Conservation (phyloP, 37 sponge, comb jelly and placozoan species). For the Halisarca cf. caerulea region DNA sequence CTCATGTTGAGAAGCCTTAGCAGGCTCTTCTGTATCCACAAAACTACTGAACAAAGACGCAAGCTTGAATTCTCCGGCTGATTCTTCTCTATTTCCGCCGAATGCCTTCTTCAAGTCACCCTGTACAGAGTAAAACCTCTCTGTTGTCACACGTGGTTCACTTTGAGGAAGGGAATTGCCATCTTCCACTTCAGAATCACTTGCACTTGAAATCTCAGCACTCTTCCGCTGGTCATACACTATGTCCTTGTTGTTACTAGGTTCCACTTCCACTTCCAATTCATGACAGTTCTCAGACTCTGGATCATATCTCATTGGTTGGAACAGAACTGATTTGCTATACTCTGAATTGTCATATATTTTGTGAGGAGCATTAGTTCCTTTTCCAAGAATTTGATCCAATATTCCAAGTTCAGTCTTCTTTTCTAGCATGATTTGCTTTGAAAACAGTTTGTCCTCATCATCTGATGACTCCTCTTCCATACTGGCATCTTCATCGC, state of each 20-base stretch:
- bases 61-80: background rate
- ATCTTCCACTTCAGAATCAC: background rate
- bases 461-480: background rate
- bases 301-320: conserved; percentile 32
- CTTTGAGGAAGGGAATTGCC: background rate
- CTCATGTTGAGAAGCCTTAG: too few relatives aligned
- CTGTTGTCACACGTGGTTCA: background rate
- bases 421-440: conserved; percentile 32
- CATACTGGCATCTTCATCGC: background rate
- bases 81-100: background rate
- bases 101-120: conserved; percentile 12
- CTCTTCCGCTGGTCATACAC: background rate
- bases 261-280: conserved; percentile 4
- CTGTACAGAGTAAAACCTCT: background rate
- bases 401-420: conserved; percentile 10
- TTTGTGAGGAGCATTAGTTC: background rate
- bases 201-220: background rate
- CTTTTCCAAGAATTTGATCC: conserved; percentile 19
- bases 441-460: background rate
- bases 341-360: background rate
- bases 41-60: background rate
- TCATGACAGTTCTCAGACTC: conserved; percentile 12
- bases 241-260: background rate
- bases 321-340: background rate
- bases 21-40: background rate